These are phyloP conservation scores for Dendronephthya gigantea DNA, from an alignment of 64 coral and sea anemone species.

Conservation along the genomic window DNA sequence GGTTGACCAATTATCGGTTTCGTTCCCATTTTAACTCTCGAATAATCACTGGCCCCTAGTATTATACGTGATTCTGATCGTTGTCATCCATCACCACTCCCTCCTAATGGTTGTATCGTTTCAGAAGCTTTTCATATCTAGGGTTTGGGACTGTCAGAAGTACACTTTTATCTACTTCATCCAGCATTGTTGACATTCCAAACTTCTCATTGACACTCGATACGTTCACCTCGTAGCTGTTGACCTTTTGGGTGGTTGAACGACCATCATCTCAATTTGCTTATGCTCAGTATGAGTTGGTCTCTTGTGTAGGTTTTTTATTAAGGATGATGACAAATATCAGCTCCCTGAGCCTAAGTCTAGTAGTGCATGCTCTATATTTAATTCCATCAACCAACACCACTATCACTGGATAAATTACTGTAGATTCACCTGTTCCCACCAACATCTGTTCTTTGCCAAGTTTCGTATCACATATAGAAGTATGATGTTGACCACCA, in stretches of 20 bases:
- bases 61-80: conserved; percentile 28
- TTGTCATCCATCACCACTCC: no score
- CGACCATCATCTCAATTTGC: conserved; percentile 52
- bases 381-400: conserved; percentile 25
- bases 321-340: not conserved
- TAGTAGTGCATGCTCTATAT: conserved; percentile 25
- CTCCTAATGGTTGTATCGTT: no score
- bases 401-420: conserved; percentile 19
- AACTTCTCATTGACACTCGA: conserved; percentile 10
- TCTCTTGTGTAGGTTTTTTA: not conserved
- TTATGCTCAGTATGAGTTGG: not conserved
- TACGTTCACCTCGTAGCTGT: conserved; percentile 15
- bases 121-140: no score
- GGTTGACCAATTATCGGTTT: conserved; percentile 28
- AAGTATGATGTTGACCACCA: conserved; percentile 14
- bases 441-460: no score
- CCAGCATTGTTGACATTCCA: no score
- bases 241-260: conserved; percentile 22
- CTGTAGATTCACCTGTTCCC: no score
- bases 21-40: conserved; percentile 15
- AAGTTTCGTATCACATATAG: not conserved
- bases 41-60: conserved; percentile 49
- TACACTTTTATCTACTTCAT: no score
- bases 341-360: conserved; percentile 4
- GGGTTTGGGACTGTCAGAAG: no score